Base-by-base conservation (phyloP, 1,140 invertebrate species). In the Anagrus nilaparvatae region DNA sequence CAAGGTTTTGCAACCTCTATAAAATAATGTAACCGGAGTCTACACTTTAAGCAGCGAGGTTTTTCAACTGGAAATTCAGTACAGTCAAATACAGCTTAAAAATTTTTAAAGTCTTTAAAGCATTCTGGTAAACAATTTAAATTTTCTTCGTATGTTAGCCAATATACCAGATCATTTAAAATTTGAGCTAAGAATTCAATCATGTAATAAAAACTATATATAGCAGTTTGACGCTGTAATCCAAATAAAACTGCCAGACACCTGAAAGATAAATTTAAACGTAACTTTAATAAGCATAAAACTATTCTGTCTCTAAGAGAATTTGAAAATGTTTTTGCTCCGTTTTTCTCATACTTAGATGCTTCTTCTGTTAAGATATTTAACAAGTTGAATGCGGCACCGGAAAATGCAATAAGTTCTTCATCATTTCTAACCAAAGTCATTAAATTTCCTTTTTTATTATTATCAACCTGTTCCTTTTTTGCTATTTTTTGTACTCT, bases 351-450 rank as follows among this genome's bases (percentile, higher is more conserved):
- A n/a, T n/a, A n/a, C n/a, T n/a, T n/a, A n/a, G n/a, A n/a, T n/a
- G n/a, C n/a, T n/a, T n/a, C n/a, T 9, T 32, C 27, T 16, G 42
- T 32, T 23, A 44, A 29, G 19, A 9, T 44, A 19, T 38, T 12
- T 14, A 44, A 19, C 16, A 37, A 16, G 3, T 31, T 9, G 14
- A 38, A 33, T 17, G 24, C 27, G 5, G 39, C 32, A 9, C 42
- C 42, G 32, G 42, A 38, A 33, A 44, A 44, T 2, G 35, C 42
- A 21, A 25, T 17, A 2, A 44, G 35, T 36, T 44, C 42, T 3
- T 27, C 5, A 33, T 44, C 42, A 27, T 27, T 44, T 8, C 6
- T 12, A 7, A 44, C 18, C n/a, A 38, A 5, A 25, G 24, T 10
- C 23, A 44, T 14, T 13, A 44, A 38, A 13, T 37, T 9, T n/a